Evolutionary conservation across 2,113 vertebrate genomes (phyloP).

Genomic region (Neodontobutis hainanensis): DNA sequence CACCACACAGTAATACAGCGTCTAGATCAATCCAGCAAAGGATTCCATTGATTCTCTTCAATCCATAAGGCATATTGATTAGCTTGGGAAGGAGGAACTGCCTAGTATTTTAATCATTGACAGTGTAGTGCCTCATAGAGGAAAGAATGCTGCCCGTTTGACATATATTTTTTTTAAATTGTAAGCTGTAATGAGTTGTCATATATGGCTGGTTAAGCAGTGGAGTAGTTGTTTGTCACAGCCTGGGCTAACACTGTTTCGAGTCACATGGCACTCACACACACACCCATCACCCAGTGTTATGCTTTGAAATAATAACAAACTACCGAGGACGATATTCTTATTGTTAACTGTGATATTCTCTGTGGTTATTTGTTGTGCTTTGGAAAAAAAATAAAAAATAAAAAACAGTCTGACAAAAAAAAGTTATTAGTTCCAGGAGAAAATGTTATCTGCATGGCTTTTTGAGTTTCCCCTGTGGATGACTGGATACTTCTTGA

Average conservation of each 20-base stretch:
- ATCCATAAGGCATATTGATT: slow-evolving; percentile 15
- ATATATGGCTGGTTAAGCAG: slow-evolving; percentile 1
- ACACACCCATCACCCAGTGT: neutral
- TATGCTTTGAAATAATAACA: slow-evolving; percentile 3
- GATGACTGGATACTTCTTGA: slow-evolving; percentile 16
- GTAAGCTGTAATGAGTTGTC: neutral
- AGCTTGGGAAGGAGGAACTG: slow-evolving; percentile 14
- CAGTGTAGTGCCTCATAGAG: slow-evolving; percentile 1
- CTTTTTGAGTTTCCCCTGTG: slow-evolving; percentile 10
- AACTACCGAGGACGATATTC: neutral
- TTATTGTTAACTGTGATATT: slow-evolving; percentile 1
- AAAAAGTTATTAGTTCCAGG: slow-evolving; percentile 6
- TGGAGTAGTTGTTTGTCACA: neutral
- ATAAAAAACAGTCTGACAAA: neutral
- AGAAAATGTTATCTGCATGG: slow-evolving; percentile 19
- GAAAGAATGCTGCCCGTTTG: neutral
- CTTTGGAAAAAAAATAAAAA: slow-evolving; percentile 11
- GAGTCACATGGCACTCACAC: neutral
- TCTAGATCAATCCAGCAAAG: slow-evolving; percentile 2
- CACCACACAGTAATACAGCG: neutral
- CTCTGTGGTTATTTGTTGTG: slow-evolving; percentile 11
- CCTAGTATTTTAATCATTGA: neutral
- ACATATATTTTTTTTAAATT: neutral
- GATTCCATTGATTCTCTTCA: slow-evolving; percentile 19
- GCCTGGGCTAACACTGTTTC: slow-evolving; percentile 9